Conservation (phyloP, 92 coral and sea anemone genomes). For the Scolanthus callimorphus region DNA sequence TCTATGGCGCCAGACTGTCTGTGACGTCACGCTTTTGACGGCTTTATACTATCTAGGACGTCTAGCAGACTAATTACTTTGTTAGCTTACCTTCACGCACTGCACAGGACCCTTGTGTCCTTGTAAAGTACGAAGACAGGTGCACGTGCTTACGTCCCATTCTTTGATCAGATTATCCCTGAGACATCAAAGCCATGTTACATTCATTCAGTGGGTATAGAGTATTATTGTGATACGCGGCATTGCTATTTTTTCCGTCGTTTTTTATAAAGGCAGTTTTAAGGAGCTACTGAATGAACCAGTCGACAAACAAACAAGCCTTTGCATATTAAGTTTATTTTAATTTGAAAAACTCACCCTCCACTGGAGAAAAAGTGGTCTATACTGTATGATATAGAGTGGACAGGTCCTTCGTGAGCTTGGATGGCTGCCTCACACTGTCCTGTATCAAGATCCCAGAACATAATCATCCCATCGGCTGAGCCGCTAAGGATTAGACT, state of each 20-base stretch:
- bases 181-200: not conserved
- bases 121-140: constrained; percentile 90
- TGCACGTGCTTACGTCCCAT: constrained; percentile 92
- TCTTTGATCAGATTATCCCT: constrained; percentile 91
- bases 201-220: too few relatives aligned
- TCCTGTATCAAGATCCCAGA: constrained; percentile 86
- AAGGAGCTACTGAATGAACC: too few relatives aligned
- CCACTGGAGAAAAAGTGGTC: constrained; percentile 88
- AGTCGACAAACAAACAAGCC: too few relatives aligned
- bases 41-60: too few relatives aligned
- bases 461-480: constrained; percentile 86
- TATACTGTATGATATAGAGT: constrained; percentile 58
- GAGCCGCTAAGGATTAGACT: constrained; percentile 86
- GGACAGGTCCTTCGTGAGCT: constrained; percentile 93
- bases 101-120: constrained; percentile 95
- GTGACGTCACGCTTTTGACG: too few relatives aligned
- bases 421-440: constrained; percentile 78
- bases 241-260: too few relatives aligned
- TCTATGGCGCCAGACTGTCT: too few relatives aligned
- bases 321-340: too few relatives aligned
- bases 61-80: too few relatives aligned
- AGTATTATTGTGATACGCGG: too few relatives aligned
- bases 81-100: constrained; percentile 71
- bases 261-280: too few relatives aligned
- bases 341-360: constrained; percentile 85